These are phyloP conservation scores for Nautilus pompilius DNA, from an alignment of 1,140 invertebrate species.

Conservation along the genomic window DNA sequence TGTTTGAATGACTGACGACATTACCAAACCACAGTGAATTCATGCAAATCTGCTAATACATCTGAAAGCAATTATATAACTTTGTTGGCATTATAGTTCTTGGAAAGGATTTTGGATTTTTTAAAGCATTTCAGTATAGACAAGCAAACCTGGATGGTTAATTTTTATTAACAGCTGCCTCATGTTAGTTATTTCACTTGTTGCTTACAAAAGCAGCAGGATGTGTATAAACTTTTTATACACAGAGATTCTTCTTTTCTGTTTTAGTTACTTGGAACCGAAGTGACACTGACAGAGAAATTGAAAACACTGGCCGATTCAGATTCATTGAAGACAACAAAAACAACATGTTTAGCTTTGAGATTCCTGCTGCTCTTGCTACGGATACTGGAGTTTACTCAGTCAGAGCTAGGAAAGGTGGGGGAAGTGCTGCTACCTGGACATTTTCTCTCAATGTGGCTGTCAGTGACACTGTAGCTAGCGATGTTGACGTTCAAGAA, in stretches of 20 bases:
- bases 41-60: too few relatives aligned
- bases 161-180: too few relatives aligned
- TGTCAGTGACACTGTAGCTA: slow-evolving; percentile 29
- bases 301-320: slow-evolving; percentile 73
- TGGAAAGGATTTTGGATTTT: too few relatives aligned
- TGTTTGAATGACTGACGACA: too few relatives aligned
- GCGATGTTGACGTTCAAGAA: slow-evolving; percentile 34
- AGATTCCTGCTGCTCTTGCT: slow-evolving; percentile 70
- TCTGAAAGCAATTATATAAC: too few relatives aligned
- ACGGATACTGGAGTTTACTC: slow-evolving; percentile 88
- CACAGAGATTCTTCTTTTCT: slow-evolving; percentile 1
- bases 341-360: slow-evolving; percentile 65
- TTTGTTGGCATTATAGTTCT: too few relatives aligned
- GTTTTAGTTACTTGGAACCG: slow-evolving; percentile 74
- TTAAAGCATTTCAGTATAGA: too few relatives aligned
- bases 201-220: too few relatives aligned
- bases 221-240: too few relatives aligned
- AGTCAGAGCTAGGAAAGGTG: slow-evolving; percentile 67
- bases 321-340: slow-evolving; percentile 74
- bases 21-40: too few relatives aligned
- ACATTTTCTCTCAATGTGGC: slow-evolving; percentile 38
- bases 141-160: too few relatives aligned
- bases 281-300: slow-evolving; percentile 81
- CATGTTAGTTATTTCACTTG: too few relatives aligned
- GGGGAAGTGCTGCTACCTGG: slow-evolving; percentile 26